Percentiles rank a stretch among this genome's conserved stretches.
Conservation (phyloP, 2,888 invertebrate species). For the Aphodius granarius region DNA sequence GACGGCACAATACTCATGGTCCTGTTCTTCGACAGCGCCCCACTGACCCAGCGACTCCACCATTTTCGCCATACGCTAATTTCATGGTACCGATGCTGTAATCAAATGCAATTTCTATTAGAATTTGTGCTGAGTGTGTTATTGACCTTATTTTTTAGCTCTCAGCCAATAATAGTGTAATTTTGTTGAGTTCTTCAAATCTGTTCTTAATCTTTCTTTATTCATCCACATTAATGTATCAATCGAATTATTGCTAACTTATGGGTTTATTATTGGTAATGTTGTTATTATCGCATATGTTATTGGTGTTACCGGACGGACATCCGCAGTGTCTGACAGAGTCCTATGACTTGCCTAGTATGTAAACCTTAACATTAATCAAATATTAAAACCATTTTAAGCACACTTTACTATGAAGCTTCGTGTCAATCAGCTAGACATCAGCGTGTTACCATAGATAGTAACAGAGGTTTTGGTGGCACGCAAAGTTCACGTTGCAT, state of each 20-base stretch:
- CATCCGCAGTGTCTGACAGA: too few relatives aligned
- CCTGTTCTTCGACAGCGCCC: not conserved
- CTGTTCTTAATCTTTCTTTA: too few relatives aligned
- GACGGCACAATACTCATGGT: constrained; percentile 34
- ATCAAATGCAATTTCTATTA: not conserved
- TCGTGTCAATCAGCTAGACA: not conserved
- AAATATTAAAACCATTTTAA: not conserved
- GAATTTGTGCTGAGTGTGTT: not conserved
- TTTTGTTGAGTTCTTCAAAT: not conserved
- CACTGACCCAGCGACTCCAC: constrained; percentile 3
- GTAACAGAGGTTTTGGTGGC: not conserved
- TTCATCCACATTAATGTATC: too few relatives aligned
- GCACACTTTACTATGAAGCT: not conserved
- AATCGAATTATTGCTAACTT: too few relatives aligned
- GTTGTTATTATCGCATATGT: too few relatives aligned
- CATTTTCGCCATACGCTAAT: constrained; percentile 9
- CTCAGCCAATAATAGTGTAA: not conserved
- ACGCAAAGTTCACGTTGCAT: not conserved
- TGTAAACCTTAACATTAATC: not conserved
- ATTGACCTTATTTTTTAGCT: not conserved
- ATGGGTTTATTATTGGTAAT: too few relatives aligned
- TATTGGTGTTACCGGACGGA: too few relatives aligned
- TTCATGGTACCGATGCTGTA: not conserved
- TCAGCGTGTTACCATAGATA: not conserved
- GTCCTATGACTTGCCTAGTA: not conserved